These are phyloP conservation scores for Octodon degus DNA, from an alignment of 2,113 vertebrate genomes.

Conservation along the genomic window DNA sequence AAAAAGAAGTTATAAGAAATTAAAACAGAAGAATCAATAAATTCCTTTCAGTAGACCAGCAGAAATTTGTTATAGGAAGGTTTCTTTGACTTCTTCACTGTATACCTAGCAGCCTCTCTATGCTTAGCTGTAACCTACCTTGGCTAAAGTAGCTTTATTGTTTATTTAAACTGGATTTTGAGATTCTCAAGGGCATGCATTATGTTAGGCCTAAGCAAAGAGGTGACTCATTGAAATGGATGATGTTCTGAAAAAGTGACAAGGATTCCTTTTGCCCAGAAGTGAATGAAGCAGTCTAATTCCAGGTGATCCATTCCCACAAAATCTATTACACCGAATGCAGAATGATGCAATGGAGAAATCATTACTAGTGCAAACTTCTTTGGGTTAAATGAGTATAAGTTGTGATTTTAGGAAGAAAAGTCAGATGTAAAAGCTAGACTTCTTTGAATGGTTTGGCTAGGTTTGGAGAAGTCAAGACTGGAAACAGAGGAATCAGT, in stretches of 20 bases:
- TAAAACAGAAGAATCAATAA: too few species aligned
- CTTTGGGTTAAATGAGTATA: not conserved
- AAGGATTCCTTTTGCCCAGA: not conserved
- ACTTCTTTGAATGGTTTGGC: not conserved
- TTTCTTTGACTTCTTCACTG: not conserved
- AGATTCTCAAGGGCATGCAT: not conserved
- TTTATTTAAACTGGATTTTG: conserved; percentile 29
- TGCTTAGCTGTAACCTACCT: not conserved
- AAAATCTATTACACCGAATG: not conserved
- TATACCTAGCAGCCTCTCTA: not conserved
- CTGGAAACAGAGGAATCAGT: conserved; percentile 13
- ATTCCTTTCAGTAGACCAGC: too few species aligned
- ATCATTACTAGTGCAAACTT: not conserved
- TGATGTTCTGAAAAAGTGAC: not conserved
- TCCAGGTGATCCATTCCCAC: not conserved
- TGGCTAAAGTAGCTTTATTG: not conserved
- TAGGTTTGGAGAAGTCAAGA: conserved; percentile 43
- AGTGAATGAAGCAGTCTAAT: not conserved
- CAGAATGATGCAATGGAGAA: not conserved
- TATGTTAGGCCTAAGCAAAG: not conserved
- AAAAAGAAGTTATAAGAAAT: too few species aligned
- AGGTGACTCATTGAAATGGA: conserved; percentile 10
- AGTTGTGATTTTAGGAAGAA: not conserved
- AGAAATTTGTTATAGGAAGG: not conserved
- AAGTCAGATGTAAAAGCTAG: conserved; percentile 23